Percentiles rank a stretch among this genome's conserved stretches.
Evolutionary conservation across 37 sponge, comb jelly and placozoan species (phyloP).

Genomic region (Theonella swinhoei): DNA sequence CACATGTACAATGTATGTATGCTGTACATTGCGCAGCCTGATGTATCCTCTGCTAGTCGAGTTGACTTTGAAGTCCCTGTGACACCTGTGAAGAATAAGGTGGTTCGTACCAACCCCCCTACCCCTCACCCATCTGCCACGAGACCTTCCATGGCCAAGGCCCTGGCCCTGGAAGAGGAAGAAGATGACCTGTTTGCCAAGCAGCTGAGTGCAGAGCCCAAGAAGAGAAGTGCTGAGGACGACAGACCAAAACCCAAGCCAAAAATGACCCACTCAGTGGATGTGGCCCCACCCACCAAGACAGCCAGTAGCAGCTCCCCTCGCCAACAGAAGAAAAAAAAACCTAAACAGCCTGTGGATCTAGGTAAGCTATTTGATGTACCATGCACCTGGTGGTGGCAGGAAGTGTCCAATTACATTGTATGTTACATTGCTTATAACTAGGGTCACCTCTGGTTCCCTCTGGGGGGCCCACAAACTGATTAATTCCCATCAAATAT

Average conservation of each 20-base stretch:
- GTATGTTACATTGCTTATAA: no score
- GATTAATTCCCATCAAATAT: no score
- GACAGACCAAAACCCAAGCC: not conserved
- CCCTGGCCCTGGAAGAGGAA: not conserved
- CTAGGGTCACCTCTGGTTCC: no score
- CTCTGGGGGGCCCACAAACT: not conserved
- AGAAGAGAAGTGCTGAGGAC: not conserved
- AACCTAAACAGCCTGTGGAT: not conserved
- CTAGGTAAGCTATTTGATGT: not conserved
- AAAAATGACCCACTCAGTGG: not conserved
- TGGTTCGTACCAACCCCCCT: constrained; percentile 32
- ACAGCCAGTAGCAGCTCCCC: not conserved
- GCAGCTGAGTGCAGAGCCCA: not conserved
- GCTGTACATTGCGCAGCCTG: not conserved
- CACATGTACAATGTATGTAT: not conserved
- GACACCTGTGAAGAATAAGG: not conserved
- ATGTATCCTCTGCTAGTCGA: not conserved
- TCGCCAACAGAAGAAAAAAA: not conserved
- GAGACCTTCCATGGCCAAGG: not conserved
- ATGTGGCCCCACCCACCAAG: not conserved
- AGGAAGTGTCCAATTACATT: not conserved
- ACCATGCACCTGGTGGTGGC: not conserved
- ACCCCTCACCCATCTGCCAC: constrained; percentile 44
- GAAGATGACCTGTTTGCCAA: not conserved
- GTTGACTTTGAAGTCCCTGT: not conserved